These are phyloP conservation scores for Phoenicopterus ruber DNA, from an alignment of 2,113 vertebrate genomes.

Conservation along the genomic window DNA sequence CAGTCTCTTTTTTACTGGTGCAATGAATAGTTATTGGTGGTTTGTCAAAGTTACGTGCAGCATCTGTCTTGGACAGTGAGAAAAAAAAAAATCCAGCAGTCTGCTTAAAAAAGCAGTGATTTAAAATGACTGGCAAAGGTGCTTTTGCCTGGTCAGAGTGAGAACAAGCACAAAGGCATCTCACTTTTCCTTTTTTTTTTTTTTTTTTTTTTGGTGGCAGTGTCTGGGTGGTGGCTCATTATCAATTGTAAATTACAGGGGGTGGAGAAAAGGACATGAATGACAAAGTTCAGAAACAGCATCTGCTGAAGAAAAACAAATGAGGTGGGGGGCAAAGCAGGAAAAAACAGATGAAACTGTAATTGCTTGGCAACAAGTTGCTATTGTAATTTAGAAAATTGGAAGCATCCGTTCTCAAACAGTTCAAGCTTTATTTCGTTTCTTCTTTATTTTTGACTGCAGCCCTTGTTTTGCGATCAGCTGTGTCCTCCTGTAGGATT, in stretches of 20 bases:
- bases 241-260: slow-evolving; percentile 43
- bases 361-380: slow-evolving; percentile 61
- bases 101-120: not conserved
- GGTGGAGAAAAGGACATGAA: slow-evolving; percentile 5
- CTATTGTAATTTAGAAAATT: slow-evolving; percentile 71
- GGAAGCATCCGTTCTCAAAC: slow-evolving; percentile 67
- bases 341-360: slow-evolving; percentile 60
- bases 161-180: not conserved
- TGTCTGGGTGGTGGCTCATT: slow-evolving; percentile 36
- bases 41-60: not conserved
- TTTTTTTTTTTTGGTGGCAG: not conserved
- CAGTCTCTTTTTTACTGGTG: not conserved
- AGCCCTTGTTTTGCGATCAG: slow-evolving; percentile 38
- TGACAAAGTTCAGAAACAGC: slow-evolving; percentile 54
- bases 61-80: not conserved
- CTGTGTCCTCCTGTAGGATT: slow-evolving; percentile 54
- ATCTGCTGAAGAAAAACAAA: slow-evolving; percentile 65
- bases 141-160: not conserved
- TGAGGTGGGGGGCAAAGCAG: slow-evolving; percentile 46
- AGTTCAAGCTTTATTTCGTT: slow-evolving; percentile 55
- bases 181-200: not conserved
- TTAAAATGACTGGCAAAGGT: slow-evolving; percentile 3
- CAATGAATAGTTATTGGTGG: rapidly evolving
- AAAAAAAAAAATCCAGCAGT: not conserved
- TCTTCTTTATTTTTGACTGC: slow-evolving; percentile 16